phyloP scores from a whole-genome alignment of 2,113 vertebrate species.

The Ondatra zibethicus region DNA sequence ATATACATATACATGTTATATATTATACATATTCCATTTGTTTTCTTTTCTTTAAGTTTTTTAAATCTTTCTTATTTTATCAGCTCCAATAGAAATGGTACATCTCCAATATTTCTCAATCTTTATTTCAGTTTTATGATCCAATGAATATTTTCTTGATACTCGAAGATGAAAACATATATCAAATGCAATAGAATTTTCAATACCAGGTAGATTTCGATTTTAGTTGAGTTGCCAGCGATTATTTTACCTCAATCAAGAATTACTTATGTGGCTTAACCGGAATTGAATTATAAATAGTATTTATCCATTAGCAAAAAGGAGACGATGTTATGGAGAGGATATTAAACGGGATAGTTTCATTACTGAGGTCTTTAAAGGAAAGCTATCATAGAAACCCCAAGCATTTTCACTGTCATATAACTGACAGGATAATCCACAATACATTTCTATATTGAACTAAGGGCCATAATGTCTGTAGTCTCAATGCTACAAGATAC shows the following conservation, averaged over 20 bases:
- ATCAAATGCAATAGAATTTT: background rate
- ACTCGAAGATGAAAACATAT: background rate
- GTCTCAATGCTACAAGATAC: background rate
- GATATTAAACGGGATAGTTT: background rate
- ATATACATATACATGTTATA: background rate
- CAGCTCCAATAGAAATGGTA: background rate
- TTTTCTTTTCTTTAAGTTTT: background rate
- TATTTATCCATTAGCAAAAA: conserved; percentile 51
- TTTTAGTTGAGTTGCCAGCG: background rate
- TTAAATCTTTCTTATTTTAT: background rate
- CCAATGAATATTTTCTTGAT: background rate
- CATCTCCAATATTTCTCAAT: background rate
- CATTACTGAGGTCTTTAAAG: conserved; percentile 2
- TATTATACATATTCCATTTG: background rate
- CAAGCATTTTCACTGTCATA: background rate
- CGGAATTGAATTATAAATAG: background rate
- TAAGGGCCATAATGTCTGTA: background rate
- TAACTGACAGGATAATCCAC: background rate
- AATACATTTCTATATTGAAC: background rate
- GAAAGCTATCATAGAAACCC: background rate
- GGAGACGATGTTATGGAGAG: background rate
- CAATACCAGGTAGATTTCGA: background rate
- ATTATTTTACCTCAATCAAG: background rate
- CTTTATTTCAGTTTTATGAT: background rate
- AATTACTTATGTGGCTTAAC: conserved; percentile 5